Percentiles rank a stretch among this genome's conserved stretches.
phyloP scores from a whole-genome alignment of 2,888 invertebrate species.

The Scelioninae gen. 1 region DNA sequence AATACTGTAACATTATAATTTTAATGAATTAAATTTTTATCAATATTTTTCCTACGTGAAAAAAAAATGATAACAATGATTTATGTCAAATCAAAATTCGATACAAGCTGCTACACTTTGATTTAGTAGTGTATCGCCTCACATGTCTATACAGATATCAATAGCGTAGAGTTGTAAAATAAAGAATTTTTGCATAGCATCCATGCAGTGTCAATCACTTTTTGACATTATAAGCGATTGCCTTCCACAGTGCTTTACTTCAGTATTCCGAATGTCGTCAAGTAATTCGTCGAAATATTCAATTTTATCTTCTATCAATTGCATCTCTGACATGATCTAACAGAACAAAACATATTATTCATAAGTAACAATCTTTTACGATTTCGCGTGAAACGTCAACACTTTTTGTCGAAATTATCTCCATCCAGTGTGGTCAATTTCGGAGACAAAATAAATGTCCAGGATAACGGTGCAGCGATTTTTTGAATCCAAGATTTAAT shows the following conservation, averaged over 20 bases:
- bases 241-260: background rate
- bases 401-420: background rate
- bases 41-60: no score
- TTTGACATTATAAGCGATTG: constrained; percentile 21
- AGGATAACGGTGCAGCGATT: background rate
- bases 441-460: background rate
- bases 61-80: constrained; percentile 17
- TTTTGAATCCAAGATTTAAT: constrained; percentile 1
- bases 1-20: no score
- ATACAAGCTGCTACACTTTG: constrained; percentile 20
- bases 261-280: constrained; percentile 16
- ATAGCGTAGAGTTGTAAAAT: constrained; percentile 12
- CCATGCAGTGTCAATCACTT: constrained; percentile 3
- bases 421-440: background rate
- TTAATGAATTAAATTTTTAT: no score
- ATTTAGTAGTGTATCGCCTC: constrained; percentile 14
- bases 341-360: background rate
- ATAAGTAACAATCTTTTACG: background rate
- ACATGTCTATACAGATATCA: background rate
- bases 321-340: background rate
- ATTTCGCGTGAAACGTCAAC: background rate
- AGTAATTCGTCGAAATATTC: constrained; percentile 9
- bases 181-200: constrained; percentile 12
- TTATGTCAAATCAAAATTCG: constrained; percentile 17
- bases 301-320: background rate